Percentiles rank a stretch among this genome's conserved stretches.
Evolutionary conservation across 2,113 vertebrate genomes (phyloP).

Genomic region (Myotis lucifugus): DNA sequence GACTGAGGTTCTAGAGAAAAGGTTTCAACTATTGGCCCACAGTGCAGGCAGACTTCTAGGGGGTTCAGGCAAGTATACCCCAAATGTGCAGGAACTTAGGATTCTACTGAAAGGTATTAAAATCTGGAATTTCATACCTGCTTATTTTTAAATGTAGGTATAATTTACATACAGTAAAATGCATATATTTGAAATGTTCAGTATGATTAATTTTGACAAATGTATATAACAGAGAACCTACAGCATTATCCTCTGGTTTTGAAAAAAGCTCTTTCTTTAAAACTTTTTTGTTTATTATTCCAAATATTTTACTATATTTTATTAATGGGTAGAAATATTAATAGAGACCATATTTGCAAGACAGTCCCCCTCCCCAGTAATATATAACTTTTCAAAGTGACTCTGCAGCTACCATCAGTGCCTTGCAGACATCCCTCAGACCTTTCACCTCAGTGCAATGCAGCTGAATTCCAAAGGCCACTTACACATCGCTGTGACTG

Average conservation of each 20-base stretch:
- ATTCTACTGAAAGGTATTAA: background rate
- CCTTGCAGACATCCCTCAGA: background rate
- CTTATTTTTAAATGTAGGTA: slow-evolving; percentile 38
- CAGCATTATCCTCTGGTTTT: background rate
- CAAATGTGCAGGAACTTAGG: background rate
- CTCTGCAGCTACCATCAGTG: background rate
- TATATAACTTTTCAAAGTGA: background rate
- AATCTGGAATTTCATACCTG: background rate
- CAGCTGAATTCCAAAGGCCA: background rate
- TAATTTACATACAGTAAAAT: slow-evolving; percentile 24
- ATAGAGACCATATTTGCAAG: background rate
- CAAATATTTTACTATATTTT: slow-evolving; percentile 11
- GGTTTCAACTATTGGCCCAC: background rate
- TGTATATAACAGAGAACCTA: background rate
- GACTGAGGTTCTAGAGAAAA: slow-evolving; percentile 39
- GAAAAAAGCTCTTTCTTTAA: background rate
- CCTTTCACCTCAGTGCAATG: background rate
- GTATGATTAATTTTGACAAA: background rate
- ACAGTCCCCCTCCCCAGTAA: background rate
- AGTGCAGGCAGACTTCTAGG: background rate
- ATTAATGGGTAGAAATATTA: slow-evolving; percentile 28
- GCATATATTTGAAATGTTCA: background rate
- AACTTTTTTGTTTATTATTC: background rate
- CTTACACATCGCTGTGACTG: background rate
- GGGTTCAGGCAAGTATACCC: background rate